Conservation (phyloP, 1,140 invertebrate species). For the Aphelenchoides besseyi region DNA sequence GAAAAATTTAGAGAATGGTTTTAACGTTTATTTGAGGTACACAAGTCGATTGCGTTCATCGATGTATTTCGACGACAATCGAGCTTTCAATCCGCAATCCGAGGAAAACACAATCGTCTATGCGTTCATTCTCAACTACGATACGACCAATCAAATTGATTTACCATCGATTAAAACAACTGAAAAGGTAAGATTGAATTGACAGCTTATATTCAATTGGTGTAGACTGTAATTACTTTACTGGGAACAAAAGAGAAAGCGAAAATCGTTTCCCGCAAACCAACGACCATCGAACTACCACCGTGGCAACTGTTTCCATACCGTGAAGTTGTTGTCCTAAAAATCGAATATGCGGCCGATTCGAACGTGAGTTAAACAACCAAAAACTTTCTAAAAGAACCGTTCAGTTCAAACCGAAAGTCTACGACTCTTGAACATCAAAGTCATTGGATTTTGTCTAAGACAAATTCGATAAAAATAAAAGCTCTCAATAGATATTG, state of each 20-base stretch:
- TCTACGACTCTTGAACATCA: not conserved
- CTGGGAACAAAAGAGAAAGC: slow-evolving; percentile 29
- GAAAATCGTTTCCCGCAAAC: not conserved
- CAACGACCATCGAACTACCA: slow-evolving; percentile 18
- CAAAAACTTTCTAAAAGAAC: not conserved
- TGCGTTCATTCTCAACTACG: slow-evolving; percentile 45
- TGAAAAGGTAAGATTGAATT: slow-evolving; percentile 12
- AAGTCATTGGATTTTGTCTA: too few relatives aligned
- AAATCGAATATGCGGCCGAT: slow-evolving; percentile 39
- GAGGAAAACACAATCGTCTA: slow-evolving; percentile 47
- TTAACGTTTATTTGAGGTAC: too few relatives aligned
- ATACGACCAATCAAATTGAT: not conserved
- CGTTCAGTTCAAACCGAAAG: not conserved
- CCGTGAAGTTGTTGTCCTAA: slow-evolving; percentile 38
- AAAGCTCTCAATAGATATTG: too few relatives aligned
- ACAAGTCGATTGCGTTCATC: slow-evolving; percentile 31
- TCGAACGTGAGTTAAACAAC: slow-evolving; percentile 2
- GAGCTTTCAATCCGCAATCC: slow-evolving; percentile 35
- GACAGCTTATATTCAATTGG: not conserved
- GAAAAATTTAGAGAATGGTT: slow-evolving; percentile 8
- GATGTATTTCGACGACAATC: not conserved
- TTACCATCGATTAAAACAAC: slow-evolving; percentile 26
- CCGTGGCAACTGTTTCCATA: slow-evolving; percentile 21
- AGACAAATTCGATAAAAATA: too few relatives aligned
- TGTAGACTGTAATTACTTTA: slow-evolving; percentile 32